Evolutionary conservation across 2,888 invertebrate species (phyloP).

Genomic region (Crepidodera aurea): DNA sequence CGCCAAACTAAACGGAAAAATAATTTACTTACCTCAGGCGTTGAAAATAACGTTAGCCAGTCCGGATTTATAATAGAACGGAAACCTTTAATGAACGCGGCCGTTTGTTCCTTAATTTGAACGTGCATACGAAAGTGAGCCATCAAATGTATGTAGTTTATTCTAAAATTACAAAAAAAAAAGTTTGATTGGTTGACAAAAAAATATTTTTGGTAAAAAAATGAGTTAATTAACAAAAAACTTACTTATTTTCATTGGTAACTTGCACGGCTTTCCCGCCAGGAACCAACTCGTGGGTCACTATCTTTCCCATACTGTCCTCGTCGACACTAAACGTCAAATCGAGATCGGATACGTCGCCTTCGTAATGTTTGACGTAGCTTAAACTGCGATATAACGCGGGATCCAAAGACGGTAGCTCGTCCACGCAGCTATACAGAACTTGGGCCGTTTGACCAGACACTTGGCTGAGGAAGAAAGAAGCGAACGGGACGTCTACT

Average conservation of each 20-base stretch:
- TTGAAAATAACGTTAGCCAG: conserved; percentile 94
- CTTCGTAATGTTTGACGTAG: conserved; percentile 93
- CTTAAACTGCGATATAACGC: conserved; percentile 96
- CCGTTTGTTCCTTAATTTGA: conserved; percentile 96
- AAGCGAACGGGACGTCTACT: conserved; percentile 98
- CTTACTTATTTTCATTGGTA: conserved; percentile 94
- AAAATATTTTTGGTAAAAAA: background rate
- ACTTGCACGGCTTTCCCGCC: conserved; percentile 94
- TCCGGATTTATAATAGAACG: conserved; percentile 94
- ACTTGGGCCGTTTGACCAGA: conserved; percentile 92
- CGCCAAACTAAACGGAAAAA: too few species aligned
- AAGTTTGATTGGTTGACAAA: background rate
- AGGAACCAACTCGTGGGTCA: conserved; percentile 94
- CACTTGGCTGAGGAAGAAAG: conserved; percentile 96
- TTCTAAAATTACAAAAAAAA: conserved; percentile 67
- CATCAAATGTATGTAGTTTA: conserved; percentile 98
- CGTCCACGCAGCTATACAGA: conserved; percentile 96
- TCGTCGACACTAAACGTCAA: conserved; percentile 97
- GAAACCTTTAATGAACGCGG: conserved; percentile 96
- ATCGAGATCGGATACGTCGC: conserved; percentile 92
- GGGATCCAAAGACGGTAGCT: conserved; percentile 94
- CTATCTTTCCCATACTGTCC: conserved; percentile 90
- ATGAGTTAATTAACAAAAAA: background rate
- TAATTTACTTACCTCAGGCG: conserved; percentile 85
- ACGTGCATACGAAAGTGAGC: conserved; percentile 98